Percentiles rank a stretch among this genome's conserved stretches.
Conservation (phyloP, 2,113 vertebrate genomes). For the Melanerpes formicivorus region DNA sequence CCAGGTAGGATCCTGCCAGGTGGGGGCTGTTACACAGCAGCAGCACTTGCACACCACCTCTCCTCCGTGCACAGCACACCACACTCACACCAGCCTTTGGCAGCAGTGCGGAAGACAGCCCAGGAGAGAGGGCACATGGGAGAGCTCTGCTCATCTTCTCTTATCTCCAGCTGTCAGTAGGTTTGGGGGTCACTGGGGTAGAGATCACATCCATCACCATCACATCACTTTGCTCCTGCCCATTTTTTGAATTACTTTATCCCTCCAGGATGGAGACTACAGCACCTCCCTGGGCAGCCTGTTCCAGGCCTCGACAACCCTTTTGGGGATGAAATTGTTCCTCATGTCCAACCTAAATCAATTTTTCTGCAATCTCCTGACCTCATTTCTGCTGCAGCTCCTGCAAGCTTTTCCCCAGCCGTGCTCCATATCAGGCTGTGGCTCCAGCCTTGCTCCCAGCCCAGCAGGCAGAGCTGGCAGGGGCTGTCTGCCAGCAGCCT, state of each 20-base stretch:
- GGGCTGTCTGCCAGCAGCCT: background rate
- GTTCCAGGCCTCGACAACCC: no score
- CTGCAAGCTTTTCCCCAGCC: background rate
- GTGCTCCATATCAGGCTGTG: fast-evolving
- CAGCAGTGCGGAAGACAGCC: background rate
- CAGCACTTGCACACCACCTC: background rate
- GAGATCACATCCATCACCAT: background rate
- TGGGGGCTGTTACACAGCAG: background rate
- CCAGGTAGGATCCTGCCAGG: background rate
- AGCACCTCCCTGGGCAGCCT: no score
- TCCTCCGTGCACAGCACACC: background rate
- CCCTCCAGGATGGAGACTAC: no score
- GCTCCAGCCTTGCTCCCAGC: background rate
- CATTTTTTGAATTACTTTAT: no score
- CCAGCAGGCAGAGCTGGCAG: background rate
- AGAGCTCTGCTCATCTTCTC: background rate
- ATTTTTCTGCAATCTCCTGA: background rate
- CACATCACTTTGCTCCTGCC: background rate
- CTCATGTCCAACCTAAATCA: no score
- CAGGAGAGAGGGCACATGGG: background rate
- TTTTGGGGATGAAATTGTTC: no score
- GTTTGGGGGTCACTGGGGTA: background rate
- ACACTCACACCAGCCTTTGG: background rate
- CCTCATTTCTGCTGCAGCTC: background rate
- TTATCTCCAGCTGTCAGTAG: background rate